A percentile compares a stretch with the other conserved stretches of the same genome.
phyloP scores from a whole-genome alignment of 2,797 vertebrate genomes.

The Sebastes matsubarae region DNA sequence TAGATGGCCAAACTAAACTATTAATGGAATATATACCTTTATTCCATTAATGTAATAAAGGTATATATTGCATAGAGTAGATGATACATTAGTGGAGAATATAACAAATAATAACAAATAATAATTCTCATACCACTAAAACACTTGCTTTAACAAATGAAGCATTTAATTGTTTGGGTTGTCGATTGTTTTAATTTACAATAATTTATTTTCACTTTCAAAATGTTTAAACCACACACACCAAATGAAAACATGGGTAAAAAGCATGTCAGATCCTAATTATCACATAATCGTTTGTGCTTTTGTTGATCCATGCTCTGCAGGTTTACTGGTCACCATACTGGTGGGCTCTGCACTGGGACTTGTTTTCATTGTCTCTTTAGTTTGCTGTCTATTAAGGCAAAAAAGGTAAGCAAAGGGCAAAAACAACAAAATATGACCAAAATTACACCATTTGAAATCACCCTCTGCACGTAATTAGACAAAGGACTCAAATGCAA shows the following conservation, averaged over 20 bases:
- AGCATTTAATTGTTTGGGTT: background rate
- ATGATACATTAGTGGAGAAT: background rate
- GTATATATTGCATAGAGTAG: background rate
- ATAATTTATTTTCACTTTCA: background rate
- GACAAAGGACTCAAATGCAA: too few species aligned
- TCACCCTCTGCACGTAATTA: background rate
- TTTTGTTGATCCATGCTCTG: slow-evolving; percentile 43
- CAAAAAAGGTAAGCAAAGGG: slow-evolving; percentile 84
- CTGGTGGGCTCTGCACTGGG: slow-evolving; percentile 80
- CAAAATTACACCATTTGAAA: background rate
- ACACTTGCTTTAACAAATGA: background rate
- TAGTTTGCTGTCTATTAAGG: slow-evolving; percentile 82
- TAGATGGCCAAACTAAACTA: background rate
- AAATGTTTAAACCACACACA: background rate
- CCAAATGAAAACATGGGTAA: background rate
- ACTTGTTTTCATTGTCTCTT: slow-evolving; percentile 74
- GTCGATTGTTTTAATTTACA: background rate
- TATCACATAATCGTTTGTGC: slow-evolving; percentile 21
- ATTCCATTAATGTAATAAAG: background rate
- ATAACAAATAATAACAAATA: too few species aligned
- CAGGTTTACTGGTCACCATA: slow-evolving; percentile 85
- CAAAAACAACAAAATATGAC: background rate
- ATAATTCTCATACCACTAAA: background rate
- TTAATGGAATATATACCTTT: background rate
- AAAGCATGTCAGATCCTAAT: background rate